Base-by-base conservation (phyloP, 1,140 invertebrate species). In the Elymnias hypermnestra region DNA sequence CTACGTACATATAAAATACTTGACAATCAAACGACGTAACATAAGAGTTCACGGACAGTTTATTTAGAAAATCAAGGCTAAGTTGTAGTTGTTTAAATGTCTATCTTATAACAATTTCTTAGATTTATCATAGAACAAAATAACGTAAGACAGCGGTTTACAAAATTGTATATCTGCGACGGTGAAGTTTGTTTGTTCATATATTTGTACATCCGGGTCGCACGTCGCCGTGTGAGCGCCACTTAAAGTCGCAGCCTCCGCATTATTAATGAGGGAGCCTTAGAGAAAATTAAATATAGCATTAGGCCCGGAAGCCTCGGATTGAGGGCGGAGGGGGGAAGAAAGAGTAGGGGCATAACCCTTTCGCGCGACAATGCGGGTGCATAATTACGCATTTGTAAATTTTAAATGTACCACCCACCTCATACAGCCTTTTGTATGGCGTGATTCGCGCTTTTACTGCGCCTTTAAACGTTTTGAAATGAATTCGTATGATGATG, bases 261-360 rank as follows among this genome's bases (percentile, higher is more conserved):
- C 70, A 82, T 78, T 84, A 84, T 84, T 84, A 84, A 84, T 84
- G 81, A 84, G 77, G 70, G 77, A 79, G 81, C 72, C 81, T 82
- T 81, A 83, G 77, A 84, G 81, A 84, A 84, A 84, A 84, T 84
- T 84, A 84, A 84, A 84, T 84, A 84, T 84, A 82, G 81, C 81
- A 84, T 84, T 84, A 84, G 81, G 72, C 67, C 68, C 77, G 77
- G 77, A 81, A 84, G 74, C 75, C 72, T 57, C 65, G 76, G 64
- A 73, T 81, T 68, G 53, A 49, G 69, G 63, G 63, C 57, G 61
- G 21, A 26, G 25, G 53, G 57, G 56, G 47, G 55, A 68, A 64
- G 65, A 67, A 74, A 63, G 53, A 53, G 51, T 26, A 60, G 67
- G 68, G 66, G 63, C 42, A 54, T 73, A 81, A 81, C 79, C 76